phyloP scores from a whole-genome alignment of 2,888 invertebrate species.

The Hymenopus coronatus region DNA sequence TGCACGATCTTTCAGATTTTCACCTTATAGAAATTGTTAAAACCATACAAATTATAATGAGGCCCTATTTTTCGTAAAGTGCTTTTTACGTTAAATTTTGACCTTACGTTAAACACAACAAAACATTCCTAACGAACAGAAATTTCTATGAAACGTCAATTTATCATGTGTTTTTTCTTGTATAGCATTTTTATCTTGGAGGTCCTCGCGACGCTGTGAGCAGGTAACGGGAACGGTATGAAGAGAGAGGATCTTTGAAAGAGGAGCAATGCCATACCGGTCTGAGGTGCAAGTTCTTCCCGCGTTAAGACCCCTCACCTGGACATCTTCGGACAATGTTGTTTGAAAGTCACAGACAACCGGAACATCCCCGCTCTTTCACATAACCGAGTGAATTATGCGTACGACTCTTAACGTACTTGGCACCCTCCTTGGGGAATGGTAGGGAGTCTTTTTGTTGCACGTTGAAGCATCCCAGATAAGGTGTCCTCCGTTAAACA shows the following conservation, averaged over 20 bases:
- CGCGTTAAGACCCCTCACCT: background rate
- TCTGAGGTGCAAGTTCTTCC: background rate
- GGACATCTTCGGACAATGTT: background rate
- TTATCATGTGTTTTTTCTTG: no score
- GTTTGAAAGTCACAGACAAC: background rate
- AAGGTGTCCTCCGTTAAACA: background rate
- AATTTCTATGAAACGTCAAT: no score
- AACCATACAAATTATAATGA: no score
- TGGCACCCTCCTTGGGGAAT: background rate
- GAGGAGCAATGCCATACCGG: background rate
- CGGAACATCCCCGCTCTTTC: background rate
- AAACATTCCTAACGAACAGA: no score
- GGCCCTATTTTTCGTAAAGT: no score
- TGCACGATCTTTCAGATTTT: no score
- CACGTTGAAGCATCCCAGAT: background rate
- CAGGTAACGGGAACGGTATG: background rate
- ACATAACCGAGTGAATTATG: background rate
- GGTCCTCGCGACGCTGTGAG: background rate
- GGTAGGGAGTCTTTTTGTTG: background rate
- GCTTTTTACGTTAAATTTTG: no score
- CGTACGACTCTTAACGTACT: background rate
- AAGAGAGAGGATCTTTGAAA: background rate
- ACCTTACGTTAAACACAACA: no score
- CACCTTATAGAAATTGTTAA: no score
- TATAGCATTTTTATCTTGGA: no score